These are phyloP conservation scores for Oxycera nigricornis DNA, from an alignment of 2,888 invertebrate genomes.

Conservation along the genomic window DNA sequence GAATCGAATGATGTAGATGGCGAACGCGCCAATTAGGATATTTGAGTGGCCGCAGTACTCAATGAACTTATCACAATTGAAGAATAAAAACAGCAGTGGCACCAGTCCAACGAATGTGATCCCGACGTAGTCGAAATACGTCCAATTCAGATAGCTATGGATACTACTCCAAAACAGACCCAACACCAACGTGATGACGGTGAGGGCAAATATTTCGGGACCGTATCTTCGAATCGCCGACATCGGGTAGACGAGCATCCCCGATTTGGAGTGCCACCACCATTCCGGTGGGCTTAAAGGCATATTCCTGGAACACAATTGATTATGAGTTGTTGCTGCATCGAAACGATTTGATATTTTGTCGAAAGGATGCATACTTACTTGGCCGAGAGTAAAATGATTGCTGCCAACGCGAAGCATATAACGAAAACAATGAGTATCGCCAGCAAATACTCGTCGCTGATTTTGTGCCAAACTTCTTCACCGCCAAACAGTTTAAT, in stretches of 20 bases:
- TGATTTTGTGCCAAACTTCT: conserved; percentile 53
- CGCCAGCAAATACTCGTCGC: conserved; percentile 39
- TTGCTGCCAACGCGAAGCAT: conserved; percentile 63
- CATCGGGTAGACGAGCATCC: conserved; percentile 80
- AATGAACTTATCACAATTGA: conserved; percentile 80
- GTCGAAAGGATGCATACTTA: conserved; percentile 60
- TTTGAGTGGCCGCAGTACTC: conserved; percentile 84
- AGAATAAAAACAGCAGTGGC: conserved; percentile 56
- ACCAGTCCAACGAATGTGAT: conserved; percentile 53
- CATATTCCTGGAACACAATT: conserved; percentile 65
- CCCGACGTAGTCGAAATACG: conserved; percentile 56
- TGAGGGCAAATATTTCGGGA: conserved; percentile 74
- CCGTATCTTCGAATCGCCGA: conserved; percentile 77
- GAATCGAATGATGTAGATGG: conserved; percentile 79
- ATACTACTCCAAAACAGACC: conserved; percentile 83
- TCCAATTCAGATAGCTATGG: conserved; percentile 79
- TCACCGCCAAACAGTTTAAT: conserved; percentile 61
- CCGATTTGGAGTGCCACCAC: conserved; percentile 87
- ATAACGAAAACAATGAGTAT: conserved; percentile 61
- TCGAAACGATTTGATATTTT: background rate
- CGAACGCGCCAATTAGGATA: conserved; percentile 81
- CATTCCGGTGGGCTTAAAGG: conserved; percentile 83
- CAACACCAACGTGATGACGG: conserved; percentile 72
- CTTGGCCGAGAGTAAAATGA: conserved; percentile 65
- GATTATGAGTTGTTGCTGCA: background rate